Evolutionary conservation across 2,113 vertebrate species (phyloP).

Genomic region (Furnarius figulus): DNA sequence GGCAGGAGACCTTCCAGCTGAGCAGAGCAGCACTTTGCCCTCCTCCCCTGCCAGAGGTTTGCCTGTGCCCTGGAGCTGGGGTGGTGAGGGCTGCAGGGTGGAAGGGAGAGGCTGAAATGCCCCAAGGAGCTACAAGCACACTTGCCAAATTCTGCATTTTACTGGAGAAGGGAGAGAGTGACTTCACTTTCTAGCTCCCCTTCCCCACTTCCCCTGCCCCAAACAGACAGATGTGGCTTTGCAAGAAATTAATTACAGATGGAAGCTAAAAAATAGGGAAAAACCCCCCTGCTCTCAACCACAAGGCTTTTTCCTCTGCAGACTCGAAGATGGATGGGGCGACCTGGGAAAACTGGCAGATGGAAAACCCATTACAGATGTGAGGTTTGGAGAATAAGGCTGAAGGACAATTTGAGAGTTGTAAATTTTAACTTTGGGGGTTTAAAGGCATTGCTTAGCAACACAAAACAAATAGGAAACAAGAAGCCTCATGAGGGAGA

Average conservation of each 20-base stretch:
- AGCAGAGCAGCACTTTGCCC: background rate
- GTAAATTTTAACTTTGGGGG: conserved; percentile 64
- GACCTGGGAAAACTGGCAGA: conserved; percentile 62
- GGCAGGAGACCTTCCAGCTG: background rate
- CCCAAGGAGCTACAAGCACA: background rate
- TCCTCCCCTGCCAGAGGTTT: background rate
- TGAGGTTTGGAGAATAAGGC: conserved; percentile 37
- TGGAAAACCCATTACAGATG: conserved; percentile 76
- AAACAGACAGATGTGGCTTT: conserved; percentile 53
- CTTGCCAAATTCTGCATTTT: conserved; percentile 32
- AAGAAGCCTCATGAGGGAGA: conserved; percentile 65
- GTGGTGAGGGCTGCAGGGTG: background rate
- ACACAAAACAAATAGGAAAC: conserved; percentile 80
- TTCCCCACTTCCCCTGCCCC: background rate
- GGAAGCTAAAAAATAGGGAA: background rate
- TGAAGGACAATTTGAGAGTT: conserved; percentile 56
- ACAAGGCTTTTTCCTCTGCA: conserved; percentile 58
- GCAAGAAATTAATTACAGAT: conserved; percentile 67
- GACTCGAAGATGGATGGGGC: conserved; percentile 38
- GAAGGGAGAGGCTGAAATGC: background rate
- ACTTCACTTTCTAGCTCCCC: conserved; percentile 58
- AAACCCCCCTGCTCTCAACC: background rate
- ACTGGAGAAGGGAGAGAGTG: conserved; percentile 47
- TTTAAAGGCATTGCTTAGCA: conserved; percentile 71
- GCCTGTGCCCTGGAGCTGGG: background rate